Conservation (phyloP, 2,113 vertebrate species). For the Notothenia rossii region DNA sequence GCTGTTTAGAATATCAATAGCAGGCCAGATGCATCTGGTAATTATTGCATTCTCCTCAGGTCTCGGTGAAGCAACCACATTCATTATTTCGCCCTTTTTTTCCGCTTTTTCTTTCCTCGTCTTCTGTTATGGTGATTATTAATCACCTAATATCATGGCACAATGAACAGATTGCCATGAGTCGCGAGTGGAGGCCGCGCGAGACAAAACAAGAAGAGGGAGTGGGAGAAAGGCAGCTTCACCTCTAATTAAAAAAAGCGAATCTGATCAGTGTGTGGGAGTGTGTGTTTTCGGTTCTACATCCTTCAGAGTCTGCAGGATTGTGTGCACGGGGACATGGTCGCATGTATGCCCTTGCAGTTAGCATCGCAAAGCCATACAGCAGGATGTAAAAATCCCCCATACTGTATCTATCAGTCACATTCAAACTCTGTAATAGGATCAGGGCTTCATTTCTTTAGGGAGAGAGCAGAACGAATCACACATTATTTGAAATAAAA, state of each 20-base stretch:
- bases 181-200: conserved; percentile 59
- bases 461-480: conserved; percentile 19
- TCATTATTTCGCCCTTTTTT: conserved; percentile 16
- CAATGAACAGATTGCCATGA: conserved; percentile 78
- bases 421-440: neutral
- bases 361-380: conserved; percentile 5
- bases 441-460: neutral
- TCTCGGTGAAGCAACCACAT: conserved; percentile 39
- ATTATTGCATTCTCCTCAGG: conserved; percentile 64
- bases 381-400: neutral
- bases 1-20: conserved; percentile 73
- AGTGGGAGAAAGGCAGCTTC: conserved; percentile 32
- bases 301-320: conserved; percentile 15
- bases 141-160: conserved; percentile 84
- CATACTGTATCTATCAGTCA: conserved; percentile 3
- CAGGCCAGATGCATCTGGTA: conserved; percentile 36
- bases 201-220: conserved; percentile 66
- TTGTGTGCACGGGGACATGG: neutral
- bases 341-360: conserved; percentile 24
- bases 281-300: conserved; percentile 15
- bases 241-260: conserved; percentile 70
- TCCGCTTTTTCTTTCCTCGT: conserved; percentile 42
- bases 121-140: conserved; percentile 78
- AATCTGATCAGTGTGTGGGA: conserved; percentile 55
- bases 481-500: neutral